A percentile compares a stretch with the other conserved stretches of the same genome.
Evolutionary conservation across 2,797 vertebrate species (phyloP).

Genomic region (Acipenser transmontanus): DNA sequence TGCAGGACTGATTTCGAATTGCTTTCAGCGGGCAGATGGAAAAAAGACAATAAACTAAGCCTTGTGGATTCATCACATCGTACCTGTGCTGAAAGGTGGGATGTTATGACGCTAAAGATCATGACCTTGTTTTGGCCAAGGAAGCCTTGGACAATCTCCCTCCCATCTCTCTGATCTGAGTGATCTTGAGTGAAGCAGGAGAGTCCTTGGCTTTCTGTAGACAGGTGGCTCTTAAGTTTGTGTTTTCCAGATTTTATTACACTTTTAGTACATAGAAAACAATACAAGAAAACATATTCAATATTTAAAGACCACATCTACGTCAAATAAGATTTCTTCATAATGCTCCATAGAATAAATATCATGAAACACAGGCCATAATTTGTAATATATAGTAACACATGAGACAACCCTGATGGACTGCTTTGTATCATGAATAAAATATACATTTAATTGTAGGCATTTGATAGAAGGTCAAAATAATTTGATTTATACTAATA

Average conservation of each 20-base stretch:
- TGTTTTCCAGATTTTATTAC: neutral
- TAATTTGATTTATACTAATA: too few relatives aligned
- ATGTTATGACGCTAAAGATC: conserved; percentile 26
- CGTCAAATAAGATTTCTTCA: too few relatives aligned
- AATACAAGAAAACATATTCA: too few relatives aligned
- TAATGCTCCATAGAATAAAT: too few relatives aligned
- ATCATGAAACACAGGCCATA: neutral
- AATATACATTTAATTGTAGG: too few relatives aligned
- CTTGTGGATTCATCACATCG: conserved; percentile 13
- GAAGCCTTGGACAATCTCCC: conserved; percentile 3
- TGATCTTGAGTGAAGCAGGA: neutral
- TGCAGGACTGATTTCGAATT: too few relatives aligned
- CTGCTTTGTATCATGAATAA: too few relatives aligned
- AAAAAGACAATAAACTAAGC: neutral
- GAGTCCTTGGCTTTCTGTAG: neutral
- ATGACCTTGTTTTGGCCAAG: conserved; percentile 24
- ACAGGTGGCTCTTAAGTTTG: neutral
- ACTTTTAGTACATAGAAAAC: neutral
- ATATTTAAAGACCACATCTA: too few relatives aligned
- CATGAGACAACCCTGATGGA: too few relatives aligned
- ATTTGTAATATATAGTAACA: neutral
- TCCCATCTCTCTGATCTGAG: neutral
- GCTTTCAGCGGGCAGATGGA: neutral
- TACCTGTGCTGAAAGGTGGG: conserved; percentile 32
- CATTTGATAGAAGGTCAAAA: too few relatives aligned